Base-by-base conservation (phyloP, 2,888 invertebrate genomes). In the Leucozona laternaria region DNA sequence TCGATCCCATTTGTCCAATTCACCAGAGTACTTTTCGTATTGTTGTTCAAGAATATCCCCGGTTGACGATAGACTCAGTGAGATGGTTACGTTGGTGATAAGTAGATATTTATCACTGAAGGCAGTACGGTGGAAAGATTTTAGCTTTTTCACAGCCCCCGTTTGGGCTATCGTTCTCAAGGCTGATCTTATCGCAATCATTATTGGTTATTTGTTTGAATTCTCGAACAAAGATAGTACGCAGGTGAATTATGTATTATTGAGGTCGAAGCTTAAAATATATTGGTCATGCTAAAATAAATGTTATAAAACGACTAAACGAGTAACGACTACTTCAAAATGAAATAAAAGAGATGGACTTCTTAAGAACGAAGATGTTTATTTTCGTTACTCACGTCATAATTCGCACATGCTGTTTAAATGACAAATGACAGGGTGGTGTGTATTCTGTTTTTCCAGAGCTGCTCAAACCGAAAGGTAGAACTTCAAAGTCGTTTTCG, bases 41-140 rank as follows among this genome's bases (percentile, higher is more conserved):
- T 95, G 94, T 91, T 98, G 98, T 91, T 97, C 96, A 45, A 98
- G 91, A 4, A 95, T 89, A 91, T 98, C 98, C 20, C 98, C 98
- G 10, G 94, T 89, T 1, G 95, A 95, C n/a, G 97, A 97, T 60
- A 97, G 94, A 0, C 94, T 93, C 79, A 96, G 93, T 0, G 97
- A 97, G 89, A 98, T 94, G 34, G 94, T 93, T 6, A 97, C 94
- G 93, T 98, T 98, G 60, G 98, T 98, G 88, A 95, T 93, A 70
- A 97, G 93, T 86, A 97, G 93, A 93, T 96, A 95, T 91, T 95
- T 96, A 48, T 92, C 91, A 89, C 93, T 93, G 90, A 96, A 96
- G 48, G 95, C 95, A 86, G 89, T 91, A 57, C 92, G 89, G 34
- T 92, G 90, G 84, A 91, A 88, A 80, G 89, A 89, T 8, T 89